Evolutionary conservation across 2,888 invertebrate species (phyloP).

Genomic region (Eugnorisma glareosa): DNA sequence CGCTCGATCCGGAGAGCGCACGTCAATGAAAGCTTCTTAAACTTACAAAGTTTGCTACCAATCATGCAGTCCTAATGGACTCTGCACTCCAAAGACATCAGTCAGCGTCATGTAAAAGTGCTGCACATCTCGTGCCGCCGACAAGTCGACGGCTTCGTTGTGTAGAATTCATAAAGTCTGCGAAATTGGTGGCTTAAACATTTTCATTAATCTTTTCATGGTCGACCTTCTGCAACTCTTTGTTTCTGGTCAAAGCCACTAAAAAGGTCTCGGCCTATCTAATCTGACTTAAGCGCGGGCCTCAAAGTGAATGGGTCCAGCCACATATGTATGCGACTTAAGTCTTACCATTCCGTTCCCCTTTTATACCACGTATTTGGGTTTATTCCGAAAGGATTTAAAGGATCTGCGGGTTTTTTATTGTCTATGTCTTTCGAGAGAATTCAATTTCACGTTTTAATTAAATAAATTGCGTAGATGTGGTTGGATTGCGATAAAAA

Average conservation of each 20-base stretch:
- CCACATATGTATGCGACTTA: conserved; percentile 47
- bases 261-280: conserved; percentile 49
- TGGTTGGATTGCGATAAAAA: not conserved
- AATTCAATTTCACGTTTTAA: conserved; percentile 29
- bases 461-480: conserved; percentile 10
- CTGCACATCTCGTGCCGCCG: not conserved
- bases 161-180: not conserved
- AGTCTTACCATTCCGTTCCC: conserved; percentile 25
- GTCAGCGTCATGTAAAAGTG: too few species aligned
- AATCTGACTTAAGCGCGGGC: conserved; percentile 42
- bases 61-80: not conserved
- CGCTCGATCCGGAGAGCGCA: not conserved
- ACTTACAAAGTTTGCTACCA: not conserved
- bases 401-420: conserved; percentile 33
- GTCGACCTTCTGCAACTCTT: conserved; percentile 28
- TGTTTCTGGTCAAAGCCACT: conserved; percentile 14
- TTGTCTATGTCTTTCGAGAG: conserved; percentile 20
- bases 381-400: conserved; percentile 39
- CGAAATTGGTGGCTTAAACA: not conserved
- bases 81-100: not conserved
- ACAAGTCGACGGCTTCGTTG: not conserved
- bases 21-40: not conserved
- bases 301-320: conserved; percentile 52
- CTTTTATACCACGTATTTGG: conserved; percentile 36
- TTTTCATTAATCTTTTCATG: not conserved